phyloP scores from a whole-genome alignment of 92 coral and sea anemone genomes.

The Zoanthus sansibaricus region DNA sequence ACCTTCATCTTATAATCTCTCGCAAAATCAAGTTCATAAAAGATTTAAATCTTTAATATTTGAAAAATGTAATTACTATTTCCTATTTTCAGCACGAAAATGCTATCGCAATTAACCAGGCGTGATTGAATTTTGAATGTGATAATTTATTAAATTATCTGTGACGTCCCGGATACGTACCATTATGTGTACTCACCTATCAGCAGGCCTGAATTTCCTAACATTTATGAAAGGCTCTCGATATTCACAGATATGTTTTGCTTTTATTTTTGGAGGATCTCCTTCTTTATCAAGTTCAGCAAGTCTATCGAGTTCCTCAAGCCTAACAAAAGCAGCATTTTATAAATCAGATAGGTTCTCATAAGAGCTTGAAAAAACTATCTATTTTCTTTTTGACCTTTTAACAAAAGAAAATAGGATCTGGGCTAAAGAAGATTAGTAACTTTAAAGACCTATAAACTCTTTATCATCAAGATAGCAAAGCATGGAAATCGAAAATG shows the following conservation, averaged over 20 bases:
- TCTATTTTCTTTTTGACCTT: not conserved
- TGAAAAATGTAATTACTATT: not conserved
- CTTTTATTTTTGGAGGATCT: not conserved
- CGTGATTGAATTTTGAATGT: not conserved
- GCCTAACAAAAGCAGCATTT: not conserved
- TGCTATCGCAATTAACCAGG: conserved; percentile 32
- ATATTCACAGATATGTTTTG: conserved; percentile 31
- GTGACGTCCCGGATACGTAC: conserved; percentile 1
- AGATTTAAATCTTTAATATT: not conserved
- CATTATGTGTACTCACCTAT: conserved; percentile 17
- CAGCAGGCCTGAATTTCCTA: not conserved
- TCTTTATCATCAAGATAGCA: too few relatives aligned
- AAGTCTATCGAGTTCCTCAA: conserved; percentile 33
- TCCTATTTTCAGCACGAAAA: conserved; percentile 28
- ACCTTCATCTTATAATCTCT: too few relatives aligned
- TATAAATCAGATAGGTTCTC: too few relatives aligned
- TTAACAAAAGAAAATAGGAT: not conserved
- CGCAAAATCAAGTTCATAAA: not conserved
- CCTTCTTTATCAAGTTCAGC: not conserved
- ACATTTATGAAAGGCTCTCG: conserved; percentile 24
- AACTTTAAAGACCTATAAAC: not conserved
- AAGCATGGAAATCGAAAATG: not conserved
- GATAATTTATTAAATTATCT: not conserved
- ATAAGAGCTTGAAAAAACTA: not conserved
- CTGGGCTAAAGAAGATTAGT: not conserved